phyloP scores from a whole-genome alignment of 1,140 invertebrate species.

The Meteorus sp. region DNA sequence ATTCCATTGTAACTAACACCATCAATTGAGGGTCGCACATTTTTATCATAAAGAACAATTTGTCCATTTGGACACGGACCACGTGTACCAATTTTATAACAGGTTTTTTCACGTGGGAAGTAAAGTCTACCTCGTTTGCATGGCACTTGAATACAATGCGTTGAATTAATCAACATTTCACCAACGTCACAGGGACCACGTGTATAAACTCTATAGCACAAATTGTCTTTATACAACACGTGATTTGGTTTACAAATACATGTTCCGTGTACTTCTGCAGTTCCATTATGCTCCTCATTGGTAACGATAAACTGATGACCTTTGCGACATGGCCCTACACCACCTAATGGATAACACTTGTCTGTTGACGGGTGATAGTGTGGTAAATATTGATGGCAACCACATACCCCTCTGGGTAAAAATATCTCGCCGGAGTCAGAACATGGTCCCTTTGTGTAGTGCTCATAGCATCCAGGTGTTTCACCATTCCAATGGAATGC shows the following conservation, averaged over 20 bases:
- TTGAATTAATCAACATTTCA: slow-evolving; percentile 68
- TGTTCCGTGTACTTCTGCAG: slow-evolving; percentile 52
- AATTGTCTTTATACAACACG: slow-evolving; percentile 67
- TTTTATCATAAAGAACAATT: slow-evolving; percentile 77
- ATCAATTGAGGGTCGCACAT: slow-evolving; percentile 71
- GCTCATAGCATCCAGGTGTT: slow-evolving; percentile 72
- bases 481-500: slow-evolving; percentile 57
- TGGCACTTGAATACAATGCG: slow-evolving; percentile 65
- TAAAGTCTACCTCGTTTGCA: slow-evolving; percentile 74
- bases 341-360: slow-evolving; percentile 74
- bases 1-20: slow-evolving; percentile 81
- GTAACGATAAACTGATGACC: slow-evolving; percentile 69
- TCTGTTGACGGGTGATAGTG: slow-evolving; percentile 70
- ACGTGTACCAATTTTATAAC: slow-evolving; percentile 72
- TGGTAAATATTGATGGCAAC: slow-evolving; percentile 68
- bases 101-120: slow-evolving; percentile 70
- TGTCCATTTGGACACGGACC: slow-evolving; percentile 72
- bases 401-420: slow-evolving; percentile 71
- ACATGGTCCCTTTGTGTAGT: slow-evolving; percentile 77
- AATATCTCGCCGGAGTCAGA: slow-evolving; percentile 72
- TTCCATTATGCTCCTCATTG: slow-evolving; percentile 42
- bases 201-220: slow-evolving; percentile 76
- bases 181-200: slow-evolving; percentile 71
- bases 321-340: slow-evolving; percentile 69
- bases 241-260: slow-evolving; percentile 74